These are phyloP conservation scores for Chirona hameri DNA, from an alignment of 2,888 invertebrate species.

Conservation along the genomic window DNA sequence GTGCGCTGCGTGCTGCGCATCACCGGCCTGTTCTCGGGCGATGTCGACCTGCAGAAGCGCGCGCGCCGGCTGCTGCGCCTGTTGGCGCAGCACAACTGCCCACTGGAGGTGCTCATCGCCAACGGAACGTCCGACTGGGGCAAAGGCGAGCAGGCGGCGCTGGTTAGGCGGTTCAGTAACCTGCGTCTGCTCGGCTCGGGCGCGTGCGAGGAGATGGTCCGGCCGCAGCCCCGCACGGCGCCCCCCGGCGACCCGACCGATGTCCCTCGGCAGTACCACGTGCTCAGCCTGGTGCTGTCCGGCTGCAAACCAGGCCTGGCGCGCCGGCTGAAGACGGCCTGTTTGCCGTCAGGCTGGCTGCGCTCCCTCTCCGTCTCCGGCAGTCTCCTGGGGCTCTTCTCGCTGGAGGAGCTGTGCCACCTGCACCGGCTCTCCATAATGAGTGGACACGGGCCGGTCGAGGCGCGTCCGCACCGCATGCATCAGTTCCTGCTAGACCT, in stretches of 20 bases:
- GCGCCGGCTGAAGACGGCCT: background rate
- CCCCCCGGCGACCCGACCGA: background rate
- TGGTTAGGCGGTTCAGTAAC: background rate
- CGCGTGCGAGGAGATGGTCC: background rate
- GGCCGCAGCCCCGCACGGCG: background rate
- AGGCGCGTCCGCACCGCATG: background rate
- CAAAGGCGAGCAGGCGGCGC: background rate
- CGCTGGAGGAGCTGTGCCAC: background rate
- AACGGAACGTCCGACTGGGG: background rate
- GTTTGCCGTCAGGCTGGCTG: background rate
- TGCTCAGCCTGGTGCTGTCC: background rate
- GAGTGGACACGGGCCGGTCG: background rate
- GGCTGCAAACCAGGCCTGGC: background rate
- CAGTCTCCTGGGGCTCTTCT: background rate
- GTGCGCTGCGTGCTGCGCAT: background rate
- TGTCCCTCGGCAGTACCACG: background rate
- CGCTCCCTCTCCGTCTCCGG: background rate
- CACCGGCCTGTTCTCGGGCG: background rate
- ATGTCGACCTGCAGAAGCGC: background rate
- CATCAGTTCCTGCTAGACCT: background rate
- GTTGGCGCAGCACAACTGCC: background rate
- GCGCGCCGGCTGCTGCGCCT: background rate
- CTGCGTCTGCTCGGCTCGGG: background rate
- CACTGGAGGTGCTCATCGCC: background rate
- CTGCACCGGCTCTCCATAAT: background rate